phyloP scores from a whole-genome alignment of 2,113 vertebrate genomes.

The Synodontis membranacea region DNA sequence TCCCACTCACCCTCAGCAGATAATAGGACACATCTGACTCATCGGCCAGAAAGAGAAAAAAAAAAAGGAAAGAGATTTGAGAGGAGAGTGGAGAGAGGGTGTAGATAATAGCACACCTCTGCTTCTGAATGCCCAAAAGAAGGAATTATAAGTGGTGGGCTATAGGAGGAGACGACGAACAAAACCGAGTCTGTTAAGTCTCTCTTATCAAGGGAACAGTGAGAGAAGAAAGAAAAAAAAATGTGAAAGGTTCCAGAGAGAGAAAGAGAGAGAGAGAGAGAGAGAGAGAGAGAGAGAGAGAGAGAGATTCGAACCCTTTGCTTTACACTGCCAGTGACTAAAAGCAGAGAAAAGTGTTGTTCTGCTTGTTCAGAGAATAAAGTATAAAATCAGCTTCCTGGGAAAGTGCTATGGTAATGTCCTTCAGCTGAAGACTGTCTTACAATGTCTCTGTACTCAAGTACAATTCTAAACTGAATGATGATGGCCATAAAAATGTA shows the following conservation, averaged over 20 bases:
- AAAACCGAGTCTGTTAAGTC: conserved; percentile 25
- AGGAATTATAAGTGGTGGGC: conserved; percentile 24
- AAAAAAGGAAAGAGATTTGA: conserved; percentile 27
- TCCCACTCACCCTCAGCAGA: conserved; percentile 36
- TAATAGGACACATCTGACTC: conserved; percentile 48
- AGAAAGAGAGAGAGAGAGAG: too few relatives aligned
- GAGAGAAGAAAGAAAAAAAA: neutral
- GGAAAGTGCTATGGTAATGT: conserved; percentile 9
- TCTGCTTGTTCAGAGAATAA: conserved; percentile 7
- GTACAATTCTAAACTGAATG: neutral
- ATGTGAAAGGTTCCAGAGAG: conserved; percentile 1
- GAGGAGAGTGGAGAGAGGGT: conserved; percentile 7
- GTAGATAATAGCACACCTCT: conserved; percentile 38
- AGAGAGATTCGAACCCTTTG: neutral
- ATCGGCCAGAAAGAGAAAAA: neutral
- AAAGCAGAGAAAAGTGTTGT: conserved; percentile 2
- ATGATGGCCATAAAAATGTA: neutral
- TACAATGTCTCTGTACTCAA: neutral
- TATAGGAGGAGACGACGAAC: conserved; percentile 13
- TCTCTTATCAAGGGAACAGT: neutral
- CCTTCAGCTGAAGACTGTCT: neutral
- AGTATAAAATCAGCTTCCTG: neutral
- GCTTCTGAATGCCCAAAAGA: conserved; percentile 23
- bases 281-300: too few relatives aligned
- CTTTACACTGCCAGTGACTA: neutral